Percentiles rank a stretch among this genome's conserved stretches.
phyloP scores from a whole-genome alignment of 2,888 invertebrate species.

The Lasioglossum marginatum region DNA sequence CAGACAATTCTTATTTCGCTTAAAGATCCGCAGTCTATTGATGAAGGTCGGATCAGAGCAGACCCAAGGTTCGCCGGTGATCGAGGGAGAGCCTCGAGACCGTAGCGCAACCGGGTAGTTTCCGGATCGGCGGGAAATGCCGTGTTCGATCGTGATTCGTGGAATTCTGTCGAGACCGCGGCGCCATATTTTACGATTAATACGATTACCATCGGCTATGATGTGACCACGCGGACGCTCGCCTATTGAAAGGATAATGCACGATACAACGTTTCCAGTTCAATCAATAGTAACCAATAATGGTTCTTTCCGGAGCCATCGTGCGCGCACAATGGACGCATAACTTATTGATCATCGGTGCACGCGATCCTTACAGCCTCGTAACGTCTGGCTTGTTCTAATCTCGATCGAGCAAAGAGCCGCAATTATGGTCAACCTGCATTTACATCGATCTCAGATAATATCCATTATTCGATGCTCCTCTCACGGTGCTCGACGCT shows the following conservation, averaged over 20 bases:
- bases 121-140: not conserved
- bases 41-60: not conserved
- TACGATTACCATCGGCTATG: conserved; percentile 51
- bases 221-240: conserved; percentile 54
- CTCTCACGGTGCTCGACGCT: not conserved
- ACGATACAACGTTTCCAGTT: conserved; percentile 30
- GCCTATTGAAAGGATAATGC: conserved; percentile 41
- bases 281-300: conserved; percentile 50
- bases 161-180: conserved; percentile 24
- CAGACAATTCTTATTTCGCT: too few species aligned
- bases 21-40: not conserved
- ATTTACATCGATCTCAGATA: not conserved
- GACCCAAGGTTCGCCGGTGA: not conserved
- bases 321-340: conserved; percentile 20
- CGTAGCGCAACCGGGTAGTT: not conserved
- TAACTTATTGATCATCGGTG: conserved; percentile 9
- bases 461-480: conserved; percentile 15
- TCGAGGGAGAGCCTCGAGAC: not conserved
- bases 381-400: conserved; percentile 3
- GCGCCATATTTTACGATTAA: conserved; percentile 45
- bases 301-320: conserved; percentile 41
- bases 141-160: conserved; percentile 25
- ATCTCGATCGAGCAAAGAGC: conserved; percentile 6
- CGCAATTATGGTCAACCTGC: not conserved
- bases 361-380: not conserved